These are phyloP conservation scores for Wasmannia auropunctata DNA, from an alignment of 1,140 invertebrate species.

Conservation along the genomic window DNA sequence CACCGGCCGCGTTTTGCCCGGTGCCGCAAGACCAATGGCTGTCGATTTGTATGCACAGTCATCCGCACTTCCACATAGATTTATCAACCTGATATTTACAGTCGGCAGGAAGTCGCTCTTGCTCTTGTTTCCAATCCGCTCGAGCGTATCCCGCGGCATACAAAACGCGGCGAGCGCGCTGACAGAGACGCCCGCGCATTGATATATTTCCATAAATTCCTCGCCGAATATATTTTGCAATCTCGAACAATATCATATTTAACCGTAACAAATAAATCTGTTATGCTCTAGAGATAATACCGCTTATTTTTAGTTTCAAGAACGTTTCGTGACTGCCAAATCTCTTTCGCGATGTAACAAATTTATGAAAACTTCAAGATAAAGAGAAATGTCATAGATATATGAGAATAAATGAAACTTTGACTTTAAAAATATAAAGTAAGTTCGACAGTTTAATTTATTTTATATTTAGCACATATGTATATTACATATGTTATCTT, in stretches of 20 bases:
- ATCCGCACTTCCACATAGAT: slow-evolving; percentile 54
- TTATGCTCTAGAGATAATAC: neutral
- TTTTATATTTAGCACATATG: neutral
- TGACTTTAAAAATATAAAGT: neutral
- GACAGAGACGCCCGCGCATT: neutral
- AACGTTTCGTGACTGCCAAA: neutral
- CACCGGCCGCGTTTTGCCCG: neutral
- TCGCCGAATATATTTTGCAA: slow-evolving; percentile 18
- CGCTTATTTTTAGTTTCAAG: neutral
- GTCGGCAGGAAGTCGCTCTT: slow-evolving; percentile 36
- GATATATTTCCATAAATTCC: slow-evolving; percentile 54
- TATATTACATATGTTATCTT: neutral
- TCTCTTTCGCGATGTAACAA: neutral
- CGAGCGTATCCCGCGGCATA: slow-evolving; percentile 33
- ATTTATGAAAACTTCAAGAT: neutral
- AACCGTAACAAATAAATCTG: slow-evolving; percentile 28
- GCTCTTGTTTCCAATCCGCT: slow-evolving; percentile 45
- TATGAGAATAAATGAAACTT: neutral
- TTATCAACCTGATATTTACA: slow-evolving; percentile 51
- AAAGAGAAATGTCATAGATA: neutral
- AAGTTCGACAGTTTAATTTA: neutral
- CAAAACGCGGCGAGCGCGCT: neutral
- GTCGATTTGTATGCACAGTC: slow-evolving; percentile 56
- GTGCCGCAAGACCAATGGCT: slow-evolving; percentile 35
- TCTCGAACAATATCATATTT: slow-evolving; percentile 35